phyloP scores from a whole-genome alignment of 1,140 invertebrate species.

The Euwallacea fornicatus region DNA sequence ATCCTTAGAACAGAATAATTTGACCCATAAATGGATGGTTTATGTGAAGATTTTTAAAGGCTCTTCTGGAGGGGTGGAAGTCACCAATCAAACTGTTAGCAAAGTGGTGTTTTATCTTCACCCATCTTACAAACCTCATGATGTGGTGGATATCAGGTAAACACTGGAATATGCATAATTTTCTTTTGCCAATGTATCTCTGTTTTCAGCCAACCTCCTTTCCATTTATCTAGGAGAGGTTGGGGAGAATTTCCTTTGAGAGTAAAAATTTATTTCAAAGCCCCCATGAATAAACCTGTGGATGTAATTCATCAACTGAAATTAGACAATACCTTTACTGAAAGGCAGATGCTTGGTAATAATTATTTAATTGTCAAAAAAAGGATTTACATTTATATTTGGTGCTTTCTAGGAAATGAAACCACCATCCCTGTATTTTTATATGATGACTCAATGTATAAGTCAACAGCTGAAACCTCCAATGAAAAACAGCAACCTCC shows the following conservation, averaged over 20 bases:
- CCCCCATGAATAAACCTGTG: conserved; percentile 73
- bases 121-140: conserved; percentile 85
- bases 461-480: too few species aligned
- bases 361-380: not conserved
- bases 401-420: conserved; percentile 59
- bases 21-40: conserved; percentile 90
- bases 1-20: conserved; percentile 66
- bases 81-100: conserved; percentile 62
- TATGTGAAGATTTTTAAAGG: conserved; percentile 68
- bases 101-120: conserved; percentile 83
- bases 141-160: conserved; percentile 77
- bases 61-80: conserved; percentile 61
- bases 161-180: not conserved
- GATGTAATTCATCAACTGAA: conserved; percentile 81
- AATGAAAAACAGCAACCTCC: conserved; percentile 10
- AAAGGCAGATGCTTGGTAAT: conserved; percentile 77
- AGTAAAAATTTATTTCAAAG: conserved; percentile 78
- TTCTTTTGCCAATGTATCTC: not conserved
- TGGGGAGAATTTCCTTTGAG: conserved; percentile 90
- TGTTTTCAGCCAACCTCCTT: conserved; percentile 67
- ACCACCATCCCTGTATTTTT: conserved; percentile 73
- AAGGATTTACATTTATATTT: not conserved
- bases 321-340: conserved; percentile 81
- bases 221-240: conserved; percentile 78
- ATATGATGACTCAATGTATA: conserved; percentile 47